Base-by-base conservation (phyloP, 2,888 invertebrate species). In the Apamea epomidion region DNA sequence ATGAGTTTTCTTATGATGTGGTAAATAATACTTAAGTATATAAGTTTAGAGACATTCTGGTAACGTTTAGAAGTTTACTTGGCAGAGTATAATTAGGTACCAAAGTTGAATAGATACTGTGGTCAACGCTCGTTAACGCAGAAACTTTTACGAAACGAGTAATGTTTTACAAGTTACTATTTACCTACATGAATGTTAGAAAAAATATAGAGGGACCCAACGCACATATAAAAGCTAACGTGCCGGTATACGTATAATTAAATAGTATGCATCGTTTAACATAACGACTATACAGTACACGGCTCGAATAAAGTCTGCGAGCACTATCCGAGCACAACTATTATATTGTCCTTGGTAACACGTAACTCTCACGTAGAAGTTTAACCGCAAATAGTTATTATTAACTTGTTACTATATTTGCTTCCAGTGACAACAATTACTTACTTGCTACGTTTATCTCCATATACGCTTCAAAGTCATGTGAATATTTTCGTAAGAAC, bases 211-310 rank as follows among this genome's bases (percentile, higher is more conserved):
- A 62, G n/a, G 6, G n/a, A n/a, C 54, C 32, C 45, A 68, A 67
- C 16, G 62, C 45, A 37, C 58, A 78, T 42, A 77, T 80, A 78
- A 86, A 83, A 86, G 70, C 72, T 72, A 74, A 87, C 69, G 58
- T 68, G 29, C 64, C 78, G 80, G 72, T 82, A 75, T 64, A 82
- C 21, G 29, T 81, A 65, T 25, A 87, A 80, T 88, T 83, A 82
- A 81, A 85, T 74, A 74, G 73, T 69, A 85, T 83, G 85, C 81
- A 85, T 83, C 85, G 76, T 88, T 86, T 84, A 84, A 77, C 71
- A 74, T 81, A 74, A 89, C 80, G 82, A 78, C 78, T 51, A 54
- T 74, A 83, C 70, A 76, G 62, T 78, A 75, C 45, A 80, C 80
- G 29, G 54, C 58, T 70, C 51, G 42, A 74, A 83, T 85, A 83